phyloP scores from a whole-genome alignment of 2,888 invertebrate species.

The Acholoe squamosa region DNA sequence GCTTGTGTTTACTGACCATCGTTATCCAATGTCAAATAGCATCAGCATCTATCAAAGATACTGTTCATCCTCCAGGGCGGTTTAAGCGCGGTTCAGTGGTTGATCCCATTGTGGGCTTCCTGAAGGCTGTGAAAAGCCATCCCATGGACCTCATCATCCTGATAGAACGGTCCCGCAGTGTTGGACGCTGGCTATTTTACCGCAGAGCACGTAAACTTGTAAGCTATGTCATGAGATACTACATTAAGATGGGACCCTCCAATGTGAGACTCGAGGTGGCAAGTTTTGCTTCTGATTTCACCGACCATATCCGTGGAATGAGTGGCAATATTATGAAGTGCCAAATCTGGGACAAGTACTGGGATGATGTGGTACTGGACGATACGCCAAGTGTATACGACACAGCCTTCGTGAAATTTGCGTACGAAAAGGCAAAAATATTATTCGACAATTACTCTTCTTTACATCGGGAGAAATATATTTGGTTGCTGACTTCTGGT shows the following conservation, averaged over 20 bases:
- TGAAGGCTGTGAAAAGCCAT: not conserved
- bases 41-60: no score
- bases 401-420: not conserved
- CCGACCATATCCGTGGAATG: not conserved
- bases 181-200: not conserved
- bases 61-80: no score
- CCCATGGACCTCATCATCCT: not conserved
- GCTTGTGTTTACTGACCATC: no score
- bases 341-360: not conserved
- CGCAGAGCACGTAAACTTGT: not conserved
- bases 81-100: no score
- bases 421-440: not conserved
- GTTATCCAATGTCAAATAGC: no score
- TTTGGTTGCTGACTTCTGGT: constrained; percentile 5
- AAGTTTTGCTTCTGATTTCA: not conserved
- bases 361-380: not conserved
- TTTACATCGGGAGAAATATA: not conserved
- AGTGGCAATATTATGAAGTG: not conserved
- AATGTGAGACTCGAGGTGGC: not conserved
- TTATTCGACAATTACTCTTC: not conserved
- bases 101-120: no score
- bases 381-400: not conserved
- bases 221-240: not conserved
- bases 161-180: not conserved
- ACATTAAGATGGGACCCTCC: not conserved